phyloP scores from a whole-genome alignment of 1,140 invertebrate genomes.

The Pseudomyrmex flavicornis region DNA sequence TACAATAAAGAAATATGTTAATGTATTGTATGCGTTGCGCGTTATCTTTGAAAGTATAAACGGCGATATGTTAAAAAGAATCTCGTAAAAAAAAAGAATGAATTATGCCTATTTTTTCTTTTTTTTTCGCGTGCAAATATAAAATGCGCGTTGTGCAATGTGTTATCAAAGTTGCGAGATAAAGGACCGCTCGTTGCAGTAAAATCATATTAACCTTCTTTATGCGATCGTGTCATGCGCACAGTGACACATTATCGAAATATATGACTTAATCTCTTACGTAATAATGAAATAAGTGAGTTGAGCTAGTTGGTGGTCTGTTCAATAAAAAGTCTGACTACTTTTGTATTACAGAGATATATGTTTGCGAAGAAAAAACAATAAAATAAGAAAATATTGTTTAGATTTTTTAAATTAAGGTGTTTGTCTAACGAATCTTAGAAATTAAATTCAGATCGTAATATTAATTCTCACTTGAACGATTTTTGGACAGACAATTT shows the following conservation, averaged over 20 bases:
- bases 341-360: neutral
- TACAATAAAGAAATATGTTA: constrained; percentile 18
- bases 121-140: neutral
- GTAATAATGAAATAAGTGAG: constrained; percentile 9
- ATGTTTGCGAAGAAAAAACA: neutral
- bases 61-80: constrained; percentile 16
- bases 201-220: constrained; percentile 41
- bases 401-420: too few species aligned
- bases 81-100: neutral
- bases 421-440: neutral
- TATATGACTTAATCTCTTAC: constrained; percentile 50
- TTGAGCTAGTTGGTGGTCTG: too few species aligned
- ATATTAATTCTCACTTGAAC: neutral
- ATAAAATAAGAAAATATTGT: too few species aligned
- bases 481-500: neutral
- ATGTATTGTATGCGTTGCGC: neutral
- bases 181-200: constrained; percentile 5
- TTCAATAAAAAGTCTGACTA: neutral
- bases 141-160: constrained; percentile 21
- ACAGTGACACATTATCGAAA: constrained; percentile 19
- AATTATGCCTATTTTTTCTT: neutral
- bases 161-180: constrained; percentile 26
- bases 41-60: constrained; percentile 1
- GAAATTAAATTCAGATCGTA: neutral
- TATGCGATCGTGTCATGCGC: neutral